Evolutionary conservation across 2,888 invertebrate genomes (phyloP), one percentile per base, ranked within the genome.

Genomic region (Epinotia bilunana): DNA sequence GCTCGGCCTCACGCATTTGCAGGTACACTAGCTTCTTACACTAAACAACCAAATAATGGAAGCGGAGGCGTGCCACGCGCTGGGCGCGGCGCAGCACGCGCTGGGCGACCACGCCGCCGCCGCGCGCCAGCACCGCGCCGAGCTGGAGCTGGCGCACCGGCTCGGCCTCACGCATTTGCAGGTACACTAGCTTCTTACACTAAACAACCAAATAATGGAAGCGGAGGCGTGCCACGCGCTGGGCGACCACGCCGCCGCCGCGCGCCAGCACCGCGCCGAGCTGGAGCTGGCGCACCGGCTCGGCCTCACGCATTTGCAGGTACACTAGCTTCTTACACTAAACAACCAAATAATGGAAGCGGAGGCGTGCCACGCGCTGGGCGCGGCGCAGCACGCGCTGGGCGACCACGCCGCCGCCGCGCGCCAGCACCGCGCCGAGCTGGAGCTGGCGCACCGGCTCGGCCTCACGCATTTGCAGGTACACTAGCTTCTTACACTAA

Each of bases 141-240:
- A 98, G 84, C 93, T 98, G 0, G 97, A 97, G 78, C 95, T 98
- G 61, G 97, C 98, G 0, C 97, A 98, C 82, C 95, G 97, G 79
- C 90, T 98, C 11, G 96, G 96, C 2, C 95, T 97, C 12, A 95
- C 96, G 0, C 95, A 95, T 53, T 88, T 97, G 73, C 97, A 98
- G 95, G 97, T 97, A 70, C 23, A 20, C 20, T 20, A 20, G 1
- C 20, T n/a, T n/a, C n/a, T n/a, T n/a, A n/a, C n/a, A n/a, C 88
- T 96, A 77, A 96, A 96, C 79, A 98, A 99, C 88, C 96, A 96
- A 83, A 96, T 97, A 77, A 96, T 98, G 86, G 98, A 99, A 84
- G 98, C 98, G 0, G 97, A 98, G 85, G 98, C 99, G 0, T 97
- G 98, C 20, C 98, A 98, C 83, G 97, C 98, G 0, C 94, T 99